Percentiles rank a stretch among this genome's conserved stretches.
phyloP scores from a whole-genome alignment of 2,888 invertebrate species.

The Gari tellinella region DNA sequence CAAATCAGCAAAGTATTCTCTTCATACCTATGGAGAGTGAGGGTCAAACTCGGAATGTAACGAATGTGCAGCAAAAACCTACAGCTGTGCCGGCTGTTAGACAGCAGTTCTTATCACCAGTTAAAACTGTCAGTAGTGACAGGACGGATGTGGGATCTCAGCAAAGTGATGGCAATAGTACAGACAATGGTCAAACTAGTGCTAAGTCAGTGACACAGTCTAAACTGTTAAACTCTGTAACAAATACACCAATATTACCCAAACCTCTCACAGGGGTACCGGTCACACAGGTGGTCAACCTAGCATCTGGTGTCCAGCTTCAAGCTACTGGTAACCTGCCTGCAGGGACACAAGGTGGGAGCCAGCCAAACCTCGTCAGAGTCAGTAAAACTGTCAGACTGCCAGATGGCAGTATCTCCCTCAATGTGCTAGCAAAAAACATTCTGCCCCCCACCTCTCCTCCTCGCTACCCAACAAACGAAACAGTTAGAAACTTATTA shows the following conservation, averaged over 20 bases:
- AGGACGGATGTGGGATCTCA: not conserved
- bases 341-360: not conserved
- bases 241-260: constrained; percentile 40
- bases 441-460: constrained; percentile 38
- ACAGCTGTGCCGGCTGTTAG: constrained; percentile 4
- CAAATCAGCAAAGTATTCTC: constrained; percentile 57
- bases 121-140: not conserved
- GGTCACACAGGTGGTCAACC: constrained; percentile 8
- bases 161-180: not conserved
- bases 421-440: not conserved
- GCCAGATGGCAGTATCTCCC: constrained; percentile 5
- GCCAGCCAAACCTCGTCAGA: not conserved
- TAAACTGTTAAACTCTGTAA: constrained; percentile 1
- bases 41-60: constrained; percentile 37
- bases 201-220: not conserved
- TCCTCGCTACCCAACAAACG: constrained; percentile 77
- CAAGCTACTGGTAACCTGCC: not conserved
- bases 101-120: not conserved
- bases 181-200: not conserved
- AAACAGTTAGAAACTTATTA: constrained; percentile 80
- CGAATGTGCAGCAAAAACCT: constrained; percentile 13
- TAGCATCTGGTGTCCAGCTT: constrained; percentile 12
- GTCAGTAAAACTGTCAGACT: constrained; percentile 16
- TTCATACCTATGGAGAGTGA: constrained; percentile 59
- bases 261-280: constrained; percentile 33